Evolutionary conservation across 2,113 vertebrate species (phyloP), one percentile per base, ranked within the genome.

Genomic region (Solea senegalensis): DNA sequence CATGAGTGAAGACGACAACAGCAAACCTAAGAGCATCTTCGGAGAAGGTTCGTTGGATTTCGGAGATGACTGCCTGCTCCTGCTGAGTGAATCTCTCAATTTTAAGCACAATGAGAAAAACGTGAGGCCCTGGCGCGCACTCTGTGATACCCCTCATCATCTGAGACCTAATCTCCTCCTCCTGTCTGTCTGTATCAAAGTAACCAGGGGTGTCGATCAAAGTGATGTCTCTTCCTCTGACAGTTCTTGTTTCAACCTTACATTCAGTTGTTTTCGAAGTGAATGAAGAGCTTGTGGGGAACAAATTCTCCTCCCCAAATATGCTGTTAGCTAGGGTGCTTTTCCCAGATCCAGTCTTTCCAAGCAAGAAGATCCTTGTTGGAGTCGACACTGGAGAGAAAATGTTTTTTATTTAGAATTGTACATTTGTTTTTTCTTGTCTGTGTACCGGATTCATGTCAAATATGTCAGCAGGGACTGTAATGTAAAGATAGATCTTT

Each of bases 191-290:
- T 1, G 72, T 54, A 34, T 89, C 85, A 45, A 83, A 80, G 1
- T 86, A 67, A 41, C 89, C 89, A 7, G 89, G 89, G 0, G 89
- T 90, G 77, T 90, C 89, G 0, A 90, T 81, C 65, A 92, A 3
- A 1, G 70, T 83, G 60, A 88, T 1, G 39, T 14, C 50, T 10
- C 58, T 69, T 7, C 68, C 84, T 0, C 8, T 53, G 34, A 88
- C 54, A 0, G 8, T 8, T 52, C 16, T 77, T 2, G 74, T 83
- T 41, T 74, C 51, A 45, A 61, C 21, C n/a, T 78, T 40, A 5
- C 88, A 88, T 21, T 0, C 0, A 0, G 0, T 0, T 13, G 89
- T 88, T 1, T 73, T 76, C 4, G 88, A 88, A 34, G 45, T 63
- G 2, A 81, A 21, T 8, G 72, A n/a, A 12, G 9, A 0, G 2